Evolutionary conservation across 2,113 vertebrate species (phyloP).

Genomic region (Micronisus gabar): DNA sequence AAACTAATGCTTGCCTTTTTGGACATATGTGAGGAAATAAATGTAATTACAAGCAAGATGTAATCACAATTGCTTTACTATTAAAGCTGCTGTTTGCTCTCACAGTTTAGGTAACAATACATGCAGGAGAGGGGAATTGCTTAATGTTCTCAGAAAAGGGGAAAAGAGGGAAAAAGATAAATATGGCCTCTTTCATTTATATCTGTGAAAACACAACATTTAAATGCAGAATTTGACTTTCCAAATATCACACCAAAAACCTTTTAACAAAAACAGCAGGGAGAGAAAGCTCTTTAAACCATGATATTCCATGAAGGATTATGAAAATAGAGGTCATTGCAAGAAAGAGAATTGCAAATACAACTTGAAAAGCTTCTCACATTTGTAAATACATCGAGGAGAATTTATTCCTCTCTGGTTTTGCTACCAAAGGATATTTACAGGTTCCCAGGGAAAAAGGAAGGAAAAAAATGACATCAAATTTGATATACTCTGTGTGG

Average conservation of each 20-base stretch:
- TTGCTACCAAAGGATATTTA: slow-evolving; percentile 71
- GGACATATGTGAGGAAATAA: slow-evolving; percentile 74
- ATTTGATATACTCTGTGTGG: slow-evolving; percentile 61
- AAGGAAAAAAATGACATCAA: slow-evolving; percentile 63
- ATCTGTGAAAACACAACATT: slow-evolving; percentile 77
- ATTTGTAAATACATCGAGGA: slow-evolving; percentile 76
- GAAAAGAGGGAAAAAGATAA: slow-evolving; percentile 39
- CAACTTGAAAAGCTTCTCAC: slow-evolving; percentile 76
- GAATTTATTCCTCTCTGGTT: slow-evolving; percentile 74
- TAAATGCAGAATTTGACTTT: slow-evolving; percentile 82
- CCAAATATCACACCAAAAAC: slow-evolving; percentile 76
- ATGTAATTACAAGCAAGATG: slow-evolving; percentile 75
- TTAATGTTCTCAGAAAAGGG: slow-evolving; percentile 23
- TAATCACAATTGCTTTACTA: slow-evolving; percentile 69
- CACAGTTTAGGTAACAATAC: slow-evolving; percentile 62
- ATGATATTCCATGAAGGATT: slow-evolving; percentile 81
- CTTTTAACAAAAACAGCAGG: slow-evolving; percentile 83
- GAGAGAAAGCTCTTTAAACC: slow-evolving; percentile 78
- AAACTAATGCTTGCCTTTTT: slow-evolving; percentile 63
- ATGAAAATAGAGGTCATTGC: slow-evolving; percentile 83
- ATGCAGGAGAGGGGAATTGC: slow-evolving; percentile 34
- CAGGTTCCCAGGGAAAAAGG: slow-evolving; percentile 60
- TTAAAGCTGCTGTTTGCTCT: slow-evolving; percentile 58
- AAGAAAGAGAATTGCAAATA: slow-evolving; percentile 76
- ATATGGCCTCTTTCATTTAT: slow-evolving; percentile 63